Percentiles rank a stretch among this genome's conserved stretches.
Conservation (phyloP, 1,140 invertebrate genomes). For the Zaprionus africanus region DNA sequence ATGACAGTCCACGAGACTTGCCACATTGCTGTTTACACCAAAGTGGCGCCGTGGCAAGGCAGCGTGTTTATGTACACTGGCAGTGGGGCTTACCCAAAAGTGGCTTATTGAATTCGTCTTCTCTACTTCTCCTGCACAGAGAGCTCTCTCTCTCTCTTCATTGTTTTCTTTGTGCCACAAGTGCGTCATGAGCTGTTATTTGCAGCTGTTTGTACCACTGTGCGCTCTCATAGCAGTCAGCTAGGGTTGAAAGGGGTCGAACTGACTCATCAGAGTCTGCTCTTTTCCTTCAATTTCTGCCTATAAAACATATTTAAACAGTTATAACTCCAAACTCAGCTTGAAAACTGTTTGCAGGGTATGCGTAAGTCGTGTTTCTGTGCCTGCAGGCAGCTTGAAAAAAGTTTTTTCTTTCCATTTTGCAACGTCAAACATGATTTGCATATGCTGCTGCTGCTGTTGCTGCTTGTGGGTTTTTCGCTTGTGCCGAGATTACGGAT, state of each 20-base stretch:
- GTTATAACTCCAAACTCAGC: too few species aligned
- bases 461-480: slow-evolving; percentile 26
- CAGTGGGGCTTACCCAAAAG: slow-evolving; percentile 56
- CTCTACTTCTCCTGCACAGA: background rate
- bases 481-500: slow-evolving; percentile 64
- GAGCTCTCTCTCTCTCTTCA: background rate
- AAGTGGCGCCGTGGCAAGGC: background rate
- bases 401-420: slow-evolving; percentile 46
- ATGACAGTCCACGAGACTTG: background rate
- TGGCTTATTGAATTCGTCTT: slow-evolving; percentile 67
- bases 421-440: slow-evolving; percentile 78
- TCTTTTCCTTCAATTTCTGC: too few species aligned
- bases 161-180: background rate
- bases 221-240: background rate
- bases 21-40: background rate
- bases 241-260: too few species aligned
- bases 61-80: background rate
- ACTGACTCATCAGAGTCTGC: too few species aligned
- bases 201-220: background rate
- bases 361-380: background rate
- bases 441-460: slow-evolving; percentile 59
- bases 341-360: background rate
- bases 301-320: too few species aligned
- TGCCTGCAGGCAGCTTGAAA: background rate
- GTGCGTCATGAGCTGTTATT: background rate